These are phyloP conservation scores for Antheraea yamamai DNA, from an alignment of 2,888 invertebrate genomes.

Conservation along the genomic window DNA sequence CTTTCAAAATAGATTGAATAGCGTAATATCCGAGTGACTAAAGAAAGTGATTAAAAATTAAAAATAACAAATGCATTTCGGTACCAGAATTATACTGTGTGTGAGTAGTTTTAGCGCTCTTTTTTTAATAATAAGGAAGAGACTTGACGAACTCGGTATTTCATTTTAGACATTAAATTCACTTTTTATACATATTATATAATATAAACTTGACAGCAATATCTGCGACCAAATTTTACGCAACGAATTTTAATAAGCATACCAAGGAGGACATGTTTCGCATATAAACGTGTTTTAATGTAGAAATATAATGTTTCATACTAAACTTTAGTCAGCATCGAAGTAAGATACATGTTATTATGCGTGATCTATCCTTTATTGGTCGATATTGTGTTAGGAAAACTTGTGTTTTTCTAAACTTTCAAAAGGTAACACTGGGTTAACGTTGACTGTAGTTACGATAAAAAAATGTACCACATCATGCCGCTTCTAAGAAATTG, in stretches of 20 bases:
- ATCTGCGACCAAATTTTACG: background rate
- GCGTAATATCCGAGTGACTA: background rate
- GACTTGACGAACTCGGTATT: no score
- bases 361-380: background rate
- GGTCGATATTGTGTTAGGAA: background rate
- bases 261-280: background rate
- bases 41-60: background rate
- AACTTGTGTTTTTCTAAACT: background rate
- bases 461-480: no score
- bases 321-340: background rate
- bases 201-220: background rate
- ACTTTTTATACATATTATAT: background rate
- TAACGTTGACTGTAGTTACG: no score
- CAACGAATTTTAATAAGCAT: conserved; percentile 5
- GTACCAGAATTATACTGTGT: background rate
- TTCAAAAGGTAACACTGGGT: no score
- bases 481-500: background rate
- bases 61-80: background rate
- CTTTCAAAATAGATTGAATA: no score
- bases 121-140: no score
- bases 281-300: background rate
- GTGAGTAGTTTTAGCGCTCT: no score
- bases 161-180: background rate
- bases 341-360: background rate
- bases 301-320: background rate